phyloP scores from a whole-genome alignment of 2,888 invertebrate genomes.

The Coenonympha arcania region DNA sequence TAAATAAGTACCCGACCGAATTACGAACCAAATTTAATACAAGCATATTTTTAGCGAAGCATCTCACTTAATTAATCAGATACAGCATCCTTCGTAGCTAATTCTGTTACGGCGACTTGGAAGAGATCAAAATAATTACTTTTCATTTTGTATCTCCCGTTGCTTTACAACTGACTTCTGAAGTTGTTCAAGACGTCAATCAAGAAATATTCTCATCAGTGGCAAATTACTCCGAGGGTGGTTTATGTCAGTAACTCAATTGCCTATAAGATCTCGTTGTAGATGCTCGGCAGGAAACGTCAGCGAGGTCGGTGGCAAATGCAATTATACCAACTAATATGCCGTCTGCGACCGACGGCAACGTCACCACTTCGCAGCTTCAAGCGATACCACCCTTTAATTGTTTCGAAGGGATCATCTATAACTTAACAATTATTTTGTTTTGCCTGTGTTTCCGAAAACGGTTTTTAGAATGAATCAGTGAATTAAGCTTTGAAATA shows the following conservation, averaged over 20 bases:
- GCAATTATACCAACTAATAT: slow-evolving; percentile 71
- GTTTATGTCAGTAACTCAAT: slow-evolving; percentile 69
- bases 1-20: slow-evolving; percentile 73
- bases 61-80: slow-evolving; percentile 60
- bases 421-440: slow-evolving; percentile 52
- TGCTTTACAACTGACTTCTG: slow-evolving; percentile 13
- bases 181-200: slow-evolving; percentile 45
- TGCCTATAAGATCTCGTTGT: slow-evolving; percentile 63
- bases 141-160: slow-evolving; percentile 23
- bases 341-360: slow-evolving; percentile 60
- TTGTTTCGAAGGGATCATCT: slow-evolving; percentile 55
- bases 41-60: slow-evolving; percentile 61
- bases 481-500: too few relatives aligned
- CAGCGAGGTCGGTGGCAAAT: slow-evolving; percentile 69
- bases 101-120: slow-evolving; percentile 14
- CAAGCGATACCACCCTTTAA: slow-evolving; percentile 57
- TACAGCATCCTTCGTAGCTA: slow-evolving; percentile 32
- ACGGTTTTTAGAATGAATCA: slow-evolving; percentile 28
- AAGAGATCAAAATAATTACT: slow-evolving; percentile 14
- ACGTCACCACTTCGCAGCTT: slow-evolving; percentile 38
- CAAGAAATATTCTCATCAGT: slow-evolving; percentile 65
- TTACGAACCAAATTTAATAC: slow-evolving; percentile 70
- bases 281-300: slow-evolving; percentile 63
- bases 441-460: slow-evolving; percentile 48
- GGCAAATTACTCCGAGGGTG: slow-evolving; percentile 63